Conservation (phyloP, 1,140 invertebrate species). For the Phortica variegata region DNA sequence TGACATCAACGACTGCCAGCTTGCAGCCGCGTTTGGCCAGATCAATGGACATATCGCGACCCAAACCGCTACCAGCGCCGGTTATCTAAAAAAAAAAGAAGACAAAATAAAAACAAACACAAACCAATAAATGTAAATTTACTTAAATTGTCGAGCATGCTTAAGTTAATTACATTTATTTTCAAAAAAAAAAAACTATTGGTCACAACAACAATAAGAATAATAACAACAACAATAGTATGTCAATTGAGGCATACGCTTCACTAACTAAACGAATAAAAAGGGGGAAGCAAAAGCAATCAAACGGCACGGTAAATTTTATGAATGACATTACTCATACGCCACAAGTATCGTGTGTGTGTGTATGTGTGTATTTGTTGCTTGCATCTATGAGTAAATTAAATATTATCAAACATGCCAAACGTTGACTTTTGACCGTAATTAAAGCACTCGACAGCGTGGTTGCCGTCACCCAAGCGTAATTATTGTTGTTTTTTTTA, state of each 20-base stretch:
- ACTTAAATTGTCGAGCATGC: background rate
- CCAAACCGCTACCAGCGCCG: constrained; percentile 51
- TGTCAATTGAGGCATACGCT: background rate
- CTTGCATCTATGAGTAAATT: no score
- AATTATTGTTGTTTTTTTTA: background rate
- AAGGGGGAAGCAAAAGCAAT: background rate
- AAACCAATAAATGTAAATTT: background rate
- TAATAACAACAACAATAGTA: background rate
- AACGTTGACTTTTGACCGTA: constrained; percentile 48
- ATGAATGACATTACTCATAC: constrained; percentile 28
- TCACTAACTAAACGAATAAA: constrained; percentile 23
- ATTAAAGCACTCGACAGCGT: constrained; percentile 41
- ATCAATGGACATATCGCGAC: constrained; percentile 47
- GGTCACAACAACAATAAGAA: background rate
- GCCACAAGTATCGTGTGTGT: constrained; percentile 28
- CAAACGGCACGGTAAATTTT: constrained; percentile 10
- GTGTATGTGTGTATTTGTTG: no score
- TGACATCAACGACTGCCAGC: constrained; percentile 50
- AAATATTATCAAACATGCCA: no score
- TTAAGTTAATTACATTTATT: constrained; percentile 1
- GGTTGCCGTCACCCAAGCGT: constrained; percentile 19
- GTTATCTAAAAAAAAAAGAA: constrained; percentile 34
- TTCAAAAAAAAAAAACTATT: background rate
- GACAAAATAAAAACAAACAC: background rate
- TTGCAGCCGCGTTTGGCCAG: constrained; percentile 49